A percentile compares a stretch with the other conserved stretches of the same genome.
phyloP scores from a whole-genome alignment of 2,113 vertebrate species.

The Emydocephalus ijimae region DNA sequence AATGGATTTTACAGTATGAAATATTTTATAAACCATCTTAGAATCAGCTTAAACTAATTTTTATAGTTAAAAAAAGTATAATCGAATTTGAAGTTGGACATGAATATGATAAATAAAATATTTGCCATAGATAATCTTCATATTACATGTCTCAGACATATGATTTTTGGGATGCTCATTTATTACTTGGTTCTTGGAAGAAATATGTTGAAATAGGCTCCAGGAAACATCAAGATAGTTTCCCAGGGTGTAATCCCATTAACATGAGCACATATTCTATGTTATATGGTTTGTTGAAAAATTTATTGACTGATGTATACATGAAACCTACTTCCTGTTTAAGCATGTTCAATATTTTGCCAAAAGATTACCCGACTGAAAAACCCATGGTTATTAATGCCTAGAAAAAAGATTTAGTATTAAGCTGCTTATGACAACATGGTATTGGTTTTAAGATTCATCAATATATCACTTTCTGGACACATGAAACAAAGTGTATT shows the following conservation, averaged over 20 bases:
- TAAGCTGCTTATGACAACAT: background rate
- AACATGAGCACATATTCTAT: background rate
- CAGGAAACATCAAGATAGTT: background rate
- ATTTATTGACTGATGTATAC: background rate
- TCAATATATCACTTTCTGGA: background rate
- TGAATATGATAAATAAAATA: slow-evolving; percentile 9
- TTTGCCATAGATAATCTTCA: slow-evolving; percentile 27
- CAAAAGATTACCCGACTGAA: background rate
- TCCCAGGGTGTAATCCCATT: background rate
- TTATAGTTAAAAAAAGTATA: slow-evolving; percentile 33
- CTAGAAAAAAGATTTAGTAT: background rate
- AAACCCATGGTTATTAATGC: background rate
- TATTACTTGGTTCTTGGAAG: background rate
- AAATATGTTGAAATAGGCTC: background rate
- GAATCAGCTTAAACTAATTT: slow-evolving; percentile 27
- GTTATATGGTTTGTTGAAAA: background rate
- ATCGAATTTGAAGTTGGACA: slow-evolving; percentile 40
- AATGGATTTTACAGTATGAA: slow-evolving; percentile 31
- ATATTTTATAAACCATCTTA: background rate
- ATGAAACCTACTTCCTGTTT: background rate
- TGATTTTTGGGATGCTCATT: slow-evolving; percentile 30
- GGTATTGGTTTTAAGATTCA: background rate
- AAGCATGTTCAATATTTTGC: background rate
- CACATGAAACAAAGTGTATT: background rate
- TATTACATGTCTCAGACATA: background rate